phyloP scores from a whole-genome alignment of 2,113 vertebrate genomes.

The Martes martes region DNA sequence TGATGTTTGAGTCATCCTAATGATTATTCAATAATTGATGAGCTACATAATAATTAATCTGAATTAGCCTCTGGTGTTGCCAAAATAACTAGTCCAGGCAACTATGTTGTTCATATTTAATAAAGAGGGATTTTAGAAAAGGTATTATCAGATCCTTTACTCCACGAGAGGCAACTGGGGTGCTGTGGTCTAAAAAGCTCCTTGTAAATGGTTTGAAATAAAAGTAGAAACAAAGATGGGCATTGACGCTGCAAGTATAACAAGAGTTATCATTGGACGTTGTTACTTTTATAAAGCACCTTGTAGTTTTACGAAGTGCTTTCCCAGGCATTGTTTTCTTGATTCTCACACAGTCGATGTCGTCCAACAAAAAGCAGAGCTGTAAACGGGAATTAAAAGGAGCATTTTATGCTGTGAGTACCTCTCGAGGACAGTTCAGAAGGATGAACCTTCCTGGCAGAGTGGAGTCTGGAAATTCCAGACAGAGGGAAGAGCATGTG shows the following conservation, averaged over 20 bases:
- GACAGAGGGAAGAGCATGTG: neutral
- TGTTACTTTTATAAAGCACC: neutral
- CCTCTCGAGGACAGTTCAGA: neutral
- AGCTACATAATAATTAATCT: neutral
- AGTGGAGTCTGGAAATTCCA: neutral
- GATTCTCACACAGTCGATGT: neutral
- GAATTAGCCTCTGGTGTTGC: neutral
- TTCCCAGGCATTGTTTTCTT: conserved; percentile 2
- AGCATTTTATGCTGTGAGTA: neutral
- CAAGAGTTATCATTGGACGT: neutral
- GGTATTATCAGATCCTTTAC: neutral
- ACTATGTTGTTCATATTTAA: neutral
- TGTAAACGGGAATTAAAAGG: neutral
- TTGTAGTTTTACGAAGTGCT: conserved; percentile 1
- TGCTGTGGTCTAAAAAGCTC: neutral
- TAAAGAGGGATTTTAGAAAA: neutral
- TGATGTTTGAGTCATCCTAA: conserved; percentile 12
- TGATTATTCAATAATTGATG: conserved; percentile 33
- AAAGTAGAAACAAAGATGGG: conserved; percentile 7
- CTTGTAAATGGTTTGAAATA: conserved; percentile 7
- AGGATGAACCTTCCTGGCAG: neutral
- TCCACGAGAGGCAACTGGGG: neutral
- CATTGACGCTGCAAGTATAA: neutral
- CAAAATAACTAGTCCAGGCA: neutral
- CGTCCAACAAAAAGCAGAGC: neutral